Conservation (phyloP, 2,113 vertebrate genomes). For the Caretta caretta region DNA sequence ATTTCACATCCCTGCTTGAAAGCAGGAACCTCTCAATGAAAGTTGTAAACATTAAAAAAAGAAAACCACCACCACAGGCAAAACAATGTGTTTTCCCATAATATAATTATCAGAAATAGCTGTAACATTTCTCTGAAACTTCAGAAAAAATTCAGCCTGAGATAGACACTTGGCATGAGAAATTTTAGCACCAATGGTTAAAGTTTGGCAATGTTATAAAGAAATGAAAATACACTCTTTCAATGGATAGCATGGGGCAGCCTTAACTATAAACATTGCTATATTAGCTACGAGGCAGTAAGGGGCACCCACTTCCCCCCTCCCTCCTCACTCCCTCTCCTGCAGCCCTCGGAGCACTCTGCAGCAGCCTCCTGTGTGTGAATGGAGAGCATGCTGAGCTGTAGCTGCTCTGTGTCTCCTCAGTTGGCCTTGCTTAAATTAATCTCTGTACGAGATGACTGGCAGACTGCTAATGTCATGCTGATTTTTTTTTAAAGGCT, state of each 20-base stretch:
- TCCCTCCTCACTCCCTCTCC: not conserved
- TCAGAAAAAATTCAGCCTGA: not conserved
- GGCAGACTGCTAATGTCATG: too few species aligned
- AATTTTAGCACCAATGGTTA: slow-evolving; percentile 19
- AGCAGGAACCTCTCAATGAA: not conserved
- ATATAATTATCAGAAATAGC: not conserved
- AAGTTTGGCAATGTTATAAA: not conserved
- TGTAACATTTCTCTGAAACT: not conserved
- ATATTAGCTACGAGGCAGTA: not conserved
- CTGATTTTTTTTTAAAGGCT: too few species aligned
- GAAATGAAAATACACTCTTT: not conserved
- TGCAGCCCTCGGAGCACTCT: not conserved
- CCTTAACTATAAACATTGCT: not conserved
- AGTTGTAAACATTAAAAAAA: not conserved
- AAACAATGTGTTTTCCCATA: not conserved
- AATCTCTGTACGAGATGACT: too few species aligned
- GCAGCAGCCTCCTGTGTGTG: not conserved
- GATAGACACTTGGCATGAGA: not conserved
- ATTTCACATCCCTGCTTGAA: not conserved
- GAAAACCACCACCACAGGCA: not conserved
- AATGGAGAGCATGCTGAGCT: not conserved
- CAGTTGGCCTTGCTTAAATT: too few species aligned
- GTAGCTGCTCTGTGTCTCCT: too few species aligned
- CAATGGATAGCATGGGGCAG: not conserved
- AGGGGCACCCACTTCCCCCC: not conserved